Conservation (phyloP, 2,888 invertebrate species). For the Ganaspis brasiliensis region DNA sequence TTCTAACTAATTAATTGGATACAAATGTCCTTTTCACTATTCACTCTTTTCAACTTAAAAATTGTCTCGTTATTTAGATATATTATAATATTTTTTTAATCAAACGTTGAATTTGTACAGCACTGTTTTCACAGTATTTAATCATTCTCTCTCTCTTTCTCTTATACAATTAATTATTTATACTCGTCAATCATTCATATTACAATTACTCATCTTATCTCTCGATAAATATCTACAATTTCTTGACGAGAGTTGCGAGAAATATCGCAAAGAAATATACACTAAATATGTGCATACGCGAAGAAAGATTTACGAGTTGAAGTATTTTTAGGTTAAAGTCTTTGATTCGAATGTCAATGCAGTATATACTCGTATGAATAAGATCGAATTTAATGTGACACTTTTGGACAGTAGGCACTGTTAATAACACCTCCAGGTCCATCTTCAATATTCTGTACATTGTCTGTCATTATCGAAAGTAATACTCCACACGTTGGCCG, state of each 20-base stretch:
- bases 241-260: not conserved
- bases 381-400: conserved; percentile 29
- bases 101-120: conserved; percentile 33
- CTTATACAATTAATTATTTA: conserved; percentile 5
- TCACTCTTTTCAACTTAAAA: not conserved
- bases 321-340: not conserved
- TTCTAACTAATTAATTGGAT: conserved; percentile 8
- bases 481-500: conserved; percentile 51
- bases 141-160: not conserved
- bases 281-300: conserved; percentile 15
- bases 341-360: conserved; percentile 22
- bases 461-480: conserved; percentile 16
- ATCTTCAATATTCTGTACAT: conserved; percentile 25
- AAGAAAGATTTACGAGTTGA: not conserved
- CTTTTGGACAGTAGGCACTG: conserved; percentile 31
- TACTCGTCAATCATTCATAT: not conserved
- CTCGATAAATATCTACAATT: conserved; percentile 37
- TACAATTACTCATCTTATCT: conserved; percentile 4
- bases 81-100: not conserved
- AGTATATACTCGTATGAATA: conserved; percentile 1
- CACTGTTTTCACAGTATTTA: conserved; percentile 16
- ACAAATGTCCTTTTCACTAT: not conserved
- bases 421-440: conserved; percentile 22
- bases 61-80: not conserved
- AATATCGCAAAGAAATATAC: not conserved